Evolutionary conservation across 2,888 invertebrate genomes (phyloP).

Genomic region (Cryptocheilus praepositus): DNA sequence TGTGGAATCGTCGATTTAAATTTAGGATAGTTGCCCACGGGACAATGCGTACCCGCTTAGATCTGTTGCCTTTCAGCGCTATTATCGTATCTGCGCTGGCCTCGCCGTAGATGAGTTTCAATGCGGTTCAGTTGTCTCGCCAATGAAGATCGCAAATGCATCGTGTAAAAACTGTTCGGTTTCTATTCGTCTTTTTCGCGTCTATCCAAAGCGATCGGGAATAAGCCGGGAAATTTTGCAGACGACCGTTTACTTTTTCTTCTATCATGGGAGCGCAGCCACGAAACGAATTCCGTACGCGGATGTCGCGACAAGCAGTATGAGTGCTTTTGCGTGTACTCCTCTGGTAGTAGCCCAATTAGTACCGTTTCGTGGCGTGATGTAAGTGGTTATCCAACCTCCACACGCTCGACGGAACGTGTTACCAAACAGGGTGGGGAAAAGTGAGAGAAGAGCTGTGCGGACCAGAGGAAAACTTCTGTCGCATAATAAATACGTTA

Average conservation of each 20-base stretch:
- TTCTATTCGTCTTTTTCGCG: no score
- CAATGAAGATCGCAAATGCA: no score
- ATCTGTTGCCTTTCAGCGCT: no score
- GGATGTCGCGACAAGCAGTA: slow-evolving; percentile 33
- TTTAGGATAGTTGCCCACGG: slow-evolving; percentile 35
- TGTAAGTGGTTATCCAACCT: slow-evolving; percentile 58
- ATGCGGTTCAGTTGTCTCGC: no score
- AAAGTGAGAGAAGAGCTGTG: background rate
- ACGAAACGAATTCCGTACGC: slow-evolving; percentile 35
- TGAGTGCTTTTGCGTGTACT: slow-evolving; percentile 59
- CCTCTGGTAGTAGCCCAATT: slow-evolving; percentile 58
- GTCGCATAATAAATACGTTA: no score
- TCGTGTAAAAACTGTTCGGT: no score
- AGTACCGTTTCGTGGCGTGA: slow-evolving; percentile 56
- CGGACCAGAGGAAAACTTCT: no score
- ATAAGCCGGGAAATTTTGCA: no score
- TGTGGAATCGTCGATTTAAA: slow-evolving; percentile 49
- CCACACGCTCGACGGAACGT: slow-evolving; percentile 30
- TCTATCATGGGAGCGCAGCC: slow-evolving; percentile 9
- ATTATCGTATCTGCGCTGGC: no score
- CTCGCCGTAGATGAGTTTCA: background rate
- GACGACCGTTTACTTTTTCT: no score
- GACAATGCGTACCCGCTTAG: slow-evolving; percentile 28
- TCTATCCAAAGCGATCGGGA: no score
- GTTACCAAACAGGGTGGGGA: slow-evolving; percentile 27